A percentile compares a stretch with the other conserved stretches of the same genome.
These are phyloP conservation scores for Condylura cristata DNA, from an alignment of 2,113 vertebrate genomes.

Conservation along the genomic window DNA sequence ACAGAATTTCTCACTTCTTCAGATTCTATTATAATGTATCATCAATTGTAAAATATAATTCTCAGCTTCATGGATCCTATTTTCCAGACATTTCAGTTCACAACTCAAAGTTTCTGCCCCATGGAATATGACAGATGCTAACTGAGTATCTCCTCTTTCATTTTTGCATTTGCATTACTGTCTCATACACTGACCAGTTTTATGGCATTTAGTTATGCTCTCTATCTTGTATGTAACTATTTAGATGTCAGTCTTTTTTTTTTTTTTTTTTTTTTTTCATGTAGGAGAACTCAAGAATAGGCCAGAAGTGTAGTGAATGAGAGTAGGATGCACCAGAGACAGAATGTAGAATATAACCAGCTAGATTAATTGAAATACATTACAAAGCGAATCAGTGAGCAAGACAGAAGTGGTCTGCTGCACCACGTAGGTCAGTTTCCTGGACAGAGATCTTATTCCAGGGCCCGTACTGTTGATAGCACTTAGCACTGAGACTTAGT, in stretches of 20 bases:
- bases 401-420: no score
- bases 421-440: no score
- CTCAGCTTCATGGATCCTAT: neutral
- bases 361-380: no score
- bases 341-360: no score
- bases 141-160: neutral
- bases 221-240: neutral
- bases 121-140: neutral
- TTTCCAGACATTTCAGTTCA: neutral
- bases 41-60: neutral
- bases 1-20: neutral
- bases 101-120: neutral
- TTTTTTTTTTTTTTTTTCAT: neutral
- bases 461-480: no score
- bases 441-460: no score
- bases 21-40: neutral
- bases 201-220: neutral
- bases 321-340: no score
- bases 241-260: neutral
- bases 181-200: neutral
- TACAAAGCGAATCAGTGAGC: no score
- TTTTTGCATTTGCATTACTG: neutral
- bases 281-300: no score
- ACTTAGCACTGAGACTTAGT: no score
- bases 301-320: no score